Evolutionary conservation across 2,888 invertebrate species (phyloP).

Genomic region (Thecophora atra): DNA sequence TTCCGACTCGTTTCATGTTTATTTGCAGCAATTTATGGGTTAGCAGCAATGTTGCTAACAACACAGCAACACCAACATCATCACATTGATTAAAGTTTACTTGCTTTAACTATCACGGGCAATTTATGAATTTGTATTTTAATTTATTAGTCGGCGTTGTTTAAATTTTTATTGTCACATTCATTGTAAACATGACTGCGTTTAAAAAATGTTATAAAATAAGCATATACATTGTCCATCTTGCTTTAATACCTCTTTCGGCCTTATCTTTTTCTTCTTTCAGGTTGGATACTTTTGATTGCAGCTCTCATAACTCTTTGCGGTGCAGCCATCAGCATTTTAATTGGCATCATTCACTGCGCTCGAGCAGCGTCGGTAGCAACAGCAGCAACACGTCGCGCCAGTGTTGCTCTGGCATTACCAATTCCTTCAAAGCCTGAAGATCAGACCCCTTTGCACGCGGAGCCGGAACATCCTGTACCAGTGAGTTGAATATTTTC

Average conservation of each 20-base stretch:
- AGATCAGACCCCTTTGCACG: slow-evolving; percentile 63
- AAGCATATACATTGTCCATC: slow-evolving; percentile 1
- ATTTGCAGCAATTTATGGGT: not conserved
- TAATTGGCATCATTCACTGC: slow-evolving; percentile 57
- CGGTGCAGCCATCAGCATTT: slow-evolving; percentile 59
- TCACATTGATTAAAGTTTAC: too few relatives aligned
- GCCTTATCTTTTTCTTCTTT: slow-evolving; percentile 39
- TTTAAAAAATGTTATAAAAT: not conserved
- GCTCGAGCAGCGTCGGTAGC: slow-evolving; percentile 48
- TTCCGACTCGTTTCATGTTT: not conserved
- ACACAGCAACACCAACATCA: not conserved
- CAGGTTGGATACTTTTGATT: slow-evolving; percentile 58
- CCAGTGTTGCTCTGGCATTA: slow-evolving; percentile 59
- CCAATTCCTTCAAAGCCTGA: slow-evolving; percentile 61
- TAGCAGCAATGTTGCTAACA: slow-evolving; percentile 8
- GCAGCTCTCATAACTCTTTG: slow-evolving; percentile 60
- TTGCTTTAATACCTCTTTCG: not conserved
- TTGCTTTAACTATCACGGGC: too few relatives aligned
- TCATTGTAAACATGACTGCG: not conserved
- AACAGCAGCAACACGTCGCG: slow-evolving; percentile 50
- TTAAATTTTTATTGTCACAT: too few relatives aligned
- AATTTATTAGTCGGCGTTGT: too few relatives aligned
- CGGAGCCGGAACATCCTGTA: slow-evolving; percentile 67
- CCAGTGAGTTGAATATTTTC: slow-evolving; percentile 61
- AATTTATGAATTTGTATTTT: too few relatives aligned